phyloP scores from a whole-genome alignment of 2,113 vertebrate genomes.

The Rhodinocichla rosea region DNA sequence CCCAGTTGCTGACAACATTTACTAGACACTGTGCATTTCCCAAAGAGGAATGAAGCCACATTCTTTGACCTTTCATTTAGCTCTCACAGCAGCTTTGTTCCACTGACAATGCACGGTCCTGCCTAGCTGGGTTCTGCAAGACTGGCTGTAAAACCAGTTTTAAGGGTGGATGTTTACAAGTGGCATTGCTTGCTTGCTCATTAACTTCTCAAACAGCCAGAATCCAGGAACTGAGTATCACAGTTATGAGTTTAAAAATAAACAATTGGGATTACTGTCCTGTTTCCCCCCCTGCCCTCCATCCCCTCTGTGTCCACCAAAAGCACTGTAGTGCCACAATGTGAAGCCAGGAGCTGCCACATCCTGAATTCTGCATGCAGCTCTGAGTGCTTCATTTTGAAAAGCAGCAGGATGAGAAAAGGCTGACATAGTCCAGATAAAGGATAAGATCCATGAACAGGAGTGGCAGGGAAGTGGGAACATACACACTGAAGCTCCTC shows the following conservation, averaged over 20 bases:
- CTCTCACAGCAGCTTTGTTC: background rate
- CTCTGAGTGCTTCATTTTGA: fast-evolving
- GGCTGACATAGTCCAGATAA: background rate
- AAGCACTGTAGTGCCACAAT: fast-evolving
- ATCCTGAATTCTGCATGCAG: background rate
- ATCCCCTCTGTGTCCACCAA: background rate
- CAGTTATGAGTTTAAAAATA: background rate
- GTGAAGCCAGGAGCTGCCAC: background rate
- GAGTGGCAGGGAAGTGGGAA: background rate
- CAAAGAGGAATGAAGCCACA: background rate
- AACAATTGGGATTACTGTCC: background rate
- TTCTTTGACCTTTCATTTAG: background rate
- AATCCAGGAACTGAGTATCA: background rate
- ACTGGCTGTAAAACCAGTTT: slow-evolving; percentile 9
- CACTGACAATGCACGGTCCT: background rate
- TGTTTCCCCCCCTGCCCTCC: fast-evolving
- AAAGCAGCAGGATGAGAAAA: background rate
- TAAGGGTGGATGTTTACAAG: background rate
- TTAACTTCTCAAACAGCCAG: background rate
- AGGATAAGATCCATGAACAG: background rate
- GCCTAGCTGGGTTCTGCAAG: background rate
- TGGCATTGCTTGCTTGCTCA: background rate
- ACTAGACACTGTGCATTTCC: background rate
- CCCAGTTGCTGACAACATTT: background rate
- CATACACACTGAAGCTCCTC: fast-evolving